Evolutionary conservation across 2,113 vertebrate genomes (phyloP), one percentile per base, ranked within the genome.

Genomic region (Motacilla alba): DNA sequence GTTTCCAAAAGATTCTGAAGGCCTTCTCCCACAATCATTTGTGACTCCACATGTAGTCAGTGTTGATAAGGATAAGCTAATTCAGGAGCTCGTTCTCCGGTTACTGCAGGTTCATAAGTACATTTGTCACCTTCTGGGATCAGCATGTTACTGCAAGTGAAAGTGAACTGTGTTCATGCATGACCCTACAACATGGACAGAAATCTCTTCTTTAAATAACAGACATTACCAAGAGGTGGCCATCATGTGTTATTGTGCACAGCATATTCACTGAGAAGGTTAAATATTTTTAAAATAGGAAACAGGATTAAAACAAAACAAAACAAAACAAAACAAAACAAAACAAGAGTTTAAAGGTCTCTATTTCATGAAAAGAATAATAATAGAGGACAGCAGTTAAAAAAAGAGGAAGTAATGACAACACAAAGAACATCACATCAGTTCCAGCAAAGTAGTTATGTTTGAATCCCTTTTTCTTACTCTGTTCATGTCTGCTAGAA

Each of bases 131-230:
- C n/a, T 80, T 60, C 46, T 90, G 69, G 92, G 63, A 86, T 47
- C 88, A 76, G 83, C 22, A 2, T 82, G 79, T 81, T 93, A 91
- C 64, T 73, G 50, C 52, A 33, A 68, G 50, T 89, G 87, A 96
- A 96, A 93, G 75, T 66, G 72, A 96, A 78, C 43, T 44, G 19
- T 43, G 20, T 59, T 72, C 63, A 62, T 8, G 53, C 27, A 41
- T 66, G 80, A 83, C 81, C 81, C 56, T 69, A 56, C 75, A 93
- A 74, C 9, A 73, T 77, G 78, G 49, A 90, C 12, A 69, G 93
- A 90, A 79, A 77, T 78, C 19, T 68, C 55, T 41, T 58, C 84
- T 86, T 95, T 91, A 75, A n/a, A 43, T 95, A 94, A 94, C 63
- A 89, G 59, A 49, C 33, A 55, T 31, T 69, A 80, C 27, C 87